phyloP scores from a whole-genome alignment of 2,113 vertebrate species.

The Tenrec ecaudatus region DNA sequence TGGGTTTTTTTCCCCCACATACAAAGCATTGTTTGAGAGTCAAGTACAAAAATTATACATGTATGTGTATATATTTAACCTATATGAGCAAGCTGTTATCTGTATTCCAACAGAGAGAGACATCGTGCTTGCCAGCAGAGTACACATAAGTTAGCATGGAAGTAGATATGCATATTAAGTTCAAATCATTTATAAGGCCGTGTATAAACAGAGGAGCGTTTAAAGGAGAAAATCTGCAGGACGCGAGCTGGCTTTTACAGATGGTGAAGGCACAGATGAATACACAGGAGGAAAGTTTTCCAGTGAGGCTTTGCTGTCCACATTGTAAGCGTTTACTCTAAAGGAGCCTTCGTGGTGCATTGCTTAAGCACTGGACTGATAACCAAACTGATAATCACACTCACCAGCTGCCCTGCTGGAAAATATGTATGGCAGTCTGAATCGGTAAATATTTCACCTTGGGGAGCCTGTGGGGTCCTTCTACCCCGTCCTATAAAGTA shows the following conservation, averaged over 20 bases:
- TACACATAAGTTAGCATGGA: background rate
- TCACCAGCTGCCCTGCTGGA: background rate
- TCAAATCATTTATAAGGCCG: constrained; percentile 15
- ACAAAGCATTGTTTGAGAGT: constrained; percentile 15
- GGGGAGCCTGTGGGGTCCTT: background rate
- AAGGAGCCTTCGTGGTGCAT: background rate
- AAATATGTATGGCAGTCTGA: background rate
- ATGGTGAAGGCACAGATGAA: background rate
- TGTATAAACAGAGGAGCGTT: background rate
- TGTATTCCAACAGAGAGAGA: background rate
- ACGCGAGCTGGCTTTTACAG: background rate
- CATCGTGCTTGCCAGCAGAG: background rate
- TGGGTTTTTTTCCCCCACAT: constrained; percentile 20
- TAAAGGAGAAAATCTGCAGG: background rate
- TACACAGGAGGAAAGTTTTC: background rate
- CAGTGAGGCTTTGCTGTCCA: background rate
- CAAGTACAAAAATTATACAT: constrained; percentile 10
- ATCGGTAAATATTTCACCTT: background rate
- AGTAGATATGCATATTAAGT: background rate
- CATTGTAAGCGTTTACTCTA: background rate
- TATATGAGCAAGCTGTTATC: background rate
- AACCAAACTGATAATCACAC: background rate
- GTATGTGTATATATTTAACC: background rate
- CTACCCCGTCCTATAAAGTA: background rate
- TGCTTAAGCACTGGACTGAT: background rate